Conservation (phyloP, 2,113 vertebrate genomes). For the Callorhinus ursinus region DNA sequence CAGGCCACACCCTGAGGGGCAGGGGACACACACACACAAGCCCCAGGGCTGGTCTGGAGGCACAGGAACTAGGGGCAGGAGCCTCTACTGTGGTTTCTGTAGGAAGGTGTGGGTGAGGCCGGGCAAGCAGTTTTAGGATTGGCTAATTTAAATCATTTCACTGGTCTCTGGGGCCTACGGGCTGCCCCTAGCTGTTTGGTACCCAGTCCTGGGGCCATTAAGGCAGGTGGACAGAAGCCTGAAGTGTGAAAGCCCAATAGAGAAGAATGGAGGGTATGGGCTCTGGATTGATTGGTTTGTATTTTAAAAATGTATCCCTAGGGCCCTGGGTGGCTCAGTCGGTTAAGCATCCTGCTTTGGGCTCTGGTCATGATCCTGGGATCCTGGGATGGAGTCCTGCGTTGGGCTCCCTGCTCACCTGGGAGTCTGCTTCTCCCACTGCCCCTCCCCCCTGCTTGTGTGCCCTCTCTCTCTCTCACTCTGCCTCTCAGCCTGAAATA, state of each 20-base stretch:
- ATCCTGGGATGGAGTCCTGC: background rate
- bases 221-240: background rate
- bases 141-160: background rate
- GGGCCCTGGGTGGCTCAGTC: background rate
- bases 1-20: accelerated
- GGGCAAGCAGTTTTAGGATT: background rate
- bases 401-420: background rate
- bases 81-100: background rate
- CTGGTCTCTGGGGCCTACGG: background rate
- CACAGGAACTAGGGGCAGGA: background rate
- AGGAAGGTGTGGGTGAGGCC: background rate
- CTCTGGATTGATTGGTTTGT: background rate
- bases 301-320: background rate
- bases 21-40: background rate
- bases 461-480: too few relatives aligned
- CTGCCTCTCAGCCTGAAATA: background rate
- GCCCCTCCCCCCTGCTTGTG: background rate
- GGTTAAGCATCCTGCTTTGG: background rate
- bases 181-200: background rate
- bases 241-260: background rate
- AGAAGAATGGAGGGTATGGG: background rate
- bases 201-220: background rate
- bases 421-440: background rate
- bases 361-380: background rate
- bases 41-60: background rate